These are phyloP conservation scores for Carassius gibelio DNA, from an alignment of 2,113 vertebrate species.

Conservation along the genomic window DNA sequence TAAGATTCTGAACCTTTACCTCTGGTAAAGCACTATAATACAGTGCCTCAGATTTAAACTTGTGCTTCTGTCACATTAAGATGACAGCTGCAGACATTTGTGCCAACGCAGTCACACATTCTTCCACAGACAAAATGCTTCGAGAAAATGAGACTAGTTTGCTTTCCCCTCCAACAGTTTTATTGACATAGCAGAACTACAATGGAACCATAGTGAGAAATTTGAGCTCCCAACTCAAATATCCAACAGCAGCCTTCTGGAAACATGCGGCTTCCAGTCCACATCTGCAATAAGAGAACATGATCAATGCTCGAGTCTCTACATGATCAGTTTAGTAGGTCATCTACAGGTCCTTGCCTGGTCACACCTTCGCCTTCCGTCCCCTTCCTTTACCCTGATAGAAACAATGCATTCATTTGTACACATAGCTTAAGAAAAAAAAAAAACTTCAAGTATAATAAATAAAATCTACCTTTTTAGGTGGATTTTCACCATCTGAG, in stretches of 20 bases:
- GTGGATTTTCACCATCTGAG: conserved; percentile 64
- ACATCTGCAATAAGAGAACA: conserved; percentile 18
- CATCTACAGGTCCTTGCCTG: background rate
- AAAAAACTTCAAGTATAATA: background rate
- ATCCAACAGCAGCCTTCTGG: background rate
- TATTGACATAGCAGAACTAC: conserved; percentile 15
- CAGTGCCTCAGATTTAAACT: background rate
- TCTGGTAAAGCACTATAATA: background rate
- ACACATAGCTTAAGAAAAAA: background rate
- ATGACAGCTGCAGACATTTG: background rate
- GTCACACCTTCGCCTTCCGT: conserved; percentile 55
- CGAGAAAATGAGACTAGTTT: background rate
- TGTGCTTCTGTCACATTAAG: background rate
- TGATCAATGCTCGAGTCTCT: background rate
- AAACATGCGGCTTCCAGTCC: background rate
- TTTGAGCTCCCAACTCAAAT: background rate
- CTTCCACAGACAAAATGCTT: background rate
- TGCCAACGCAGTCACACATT: background rate
- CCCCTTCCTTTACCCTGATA: conserved; percentile 58
- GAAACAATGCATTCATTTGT: background rate
- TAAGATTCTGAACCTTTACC: background rate
- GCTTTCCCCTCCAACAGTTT: background rate
- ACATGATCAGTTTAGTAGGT: background rate
- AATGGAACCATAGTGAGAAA: background rate
- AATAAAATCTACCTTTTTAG: conserved; percentile 58